Percentiles rank a stretch among this genome's conserved stretches.
phyloP scores from a whole-genome alignment of 2,888 invertebrate species.

The Liodrosophila aerea region DNA sequence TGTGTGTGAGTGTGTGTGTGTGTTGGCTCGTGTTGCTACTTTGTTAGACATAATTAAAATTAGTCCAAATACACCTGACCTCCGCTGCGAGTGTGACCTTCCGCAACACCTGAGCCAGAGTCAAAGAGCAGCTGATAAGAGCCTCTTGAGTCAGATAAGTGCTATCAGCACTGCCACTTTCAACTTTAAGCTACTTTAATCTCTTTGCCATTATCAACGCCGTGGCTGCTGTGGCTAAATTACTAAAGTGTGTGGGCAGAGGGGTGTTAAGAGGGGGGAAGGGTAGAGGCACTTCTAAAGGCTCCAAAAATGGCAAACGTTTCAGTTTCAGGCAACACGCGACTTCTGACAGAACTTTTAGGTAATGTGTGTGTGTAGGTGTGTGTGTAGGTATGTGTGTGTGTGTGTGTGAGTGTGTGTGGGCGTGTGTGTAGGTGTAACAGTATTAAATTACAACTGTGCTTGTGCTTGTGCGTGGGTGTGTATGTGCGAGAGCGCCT shows the following conservation, averaged over 20 bases:
- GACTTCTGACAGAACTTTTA: constrained; percentile 32
- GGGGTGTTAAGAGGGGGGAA: not conserved
- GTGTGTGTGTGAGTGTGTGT: constrained; percentile 2
- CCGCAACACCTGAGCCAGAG: constrained; percentile 9
- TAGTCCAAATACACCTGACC: constrained; percentile 16
- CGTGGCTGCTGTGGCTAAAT: constrained; percentile 3
- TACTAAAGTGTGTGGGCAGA: no score
- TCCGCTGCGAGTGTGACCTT: constrained; percentile 20
- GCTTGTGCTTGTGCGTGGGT: no score
- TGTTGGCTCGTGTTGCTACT: constrained; percentile 17
- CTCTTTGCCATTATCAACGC: constrained; percentile 46
- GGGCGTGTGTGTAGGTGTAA: not conserved
- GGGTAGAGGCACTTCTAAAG: not conserved
- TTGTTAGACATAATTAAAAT: constrained; percentile 61
- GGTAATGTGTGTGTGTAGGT: constrained; percentile 2
- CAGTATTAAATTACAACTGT: not conserved
- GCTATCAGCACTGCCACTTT: constrained; percentile 2
- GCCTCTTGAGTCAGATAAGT: constrained; percentile 12
- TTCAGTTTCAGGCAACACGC: constrained; percentile 18
- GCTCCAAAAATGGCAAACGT: not conserved
- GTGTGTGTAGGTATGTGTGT: not conserved
- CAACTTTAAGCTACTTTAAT: constrained; percentile 60
- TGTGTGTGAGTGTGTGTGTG: constrained; percentile 2
- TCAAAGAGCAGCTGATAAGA: constrained; percentile 9
- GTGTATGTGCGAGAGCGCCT: no score